Evolutionary conservation across 2,888 invertebrate species (phyloP), one percentile per base, ranked within the genome.

Genomic region (Cosmorhoe ocellata): DNA sequence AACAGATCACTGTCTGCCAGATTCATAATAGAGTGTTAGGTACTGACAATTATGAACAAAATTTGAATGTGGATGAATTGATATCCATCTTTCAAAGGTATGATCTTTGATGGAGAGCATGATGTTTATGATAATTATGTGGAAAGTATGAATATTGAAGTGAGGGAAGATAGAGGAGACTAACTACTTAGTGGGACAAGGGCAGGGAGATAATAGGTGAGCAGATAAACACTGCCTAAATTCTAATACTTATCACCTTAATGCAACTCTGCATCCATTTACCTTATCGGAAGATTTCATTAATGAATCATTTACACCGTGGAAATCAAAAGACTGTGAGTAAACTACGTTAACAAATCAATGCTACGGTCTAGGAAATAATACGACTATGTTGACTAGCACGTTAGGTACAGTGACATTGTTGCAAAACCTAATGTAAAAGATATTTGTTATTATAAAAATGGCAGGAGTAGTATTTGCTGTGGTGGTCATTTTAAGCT

Each of bases 241-340:
- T 24, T 4, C 24, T 24, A 24, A 7, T 1, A 9, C 13, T 18
- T n/a, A 24, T 10, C 26, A 28, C 49, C 41, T 33, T 13, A 36
- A 10, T 41, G 6, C 24, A 13, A 8, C 46, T 22, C 51, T 38
- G 32, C 8, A 36, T 8, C 8, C 11, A 10, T 12, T 31, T 2
- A 9, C 37, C 24, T 42, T 51, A 51, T 51, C 51, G 46, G 46
- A 51, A 42, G 37, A 42, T 46, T 51, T 24, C 30, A 38, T 46
- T 37, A 37, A 22, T 13, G 12, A 13, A 32, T 37, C 33, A 40
- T n/a, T 14, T 4, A 7, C 6, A 46, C 41, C 51, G 42, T 46
- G 26, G 27, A 32, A 33, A 42, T 33, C 12, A 28, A 46, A 33
- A 32, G 14, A 32, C 37, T 31, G 51, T 46, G 41, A 9, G 33